Percentiles rank a stretch among this genome's conserved stretches.
Evolutionary conservation across 2,113 vertebrate species (phyloP).

Genomic region (Gorsachius goisagi): DNA sequence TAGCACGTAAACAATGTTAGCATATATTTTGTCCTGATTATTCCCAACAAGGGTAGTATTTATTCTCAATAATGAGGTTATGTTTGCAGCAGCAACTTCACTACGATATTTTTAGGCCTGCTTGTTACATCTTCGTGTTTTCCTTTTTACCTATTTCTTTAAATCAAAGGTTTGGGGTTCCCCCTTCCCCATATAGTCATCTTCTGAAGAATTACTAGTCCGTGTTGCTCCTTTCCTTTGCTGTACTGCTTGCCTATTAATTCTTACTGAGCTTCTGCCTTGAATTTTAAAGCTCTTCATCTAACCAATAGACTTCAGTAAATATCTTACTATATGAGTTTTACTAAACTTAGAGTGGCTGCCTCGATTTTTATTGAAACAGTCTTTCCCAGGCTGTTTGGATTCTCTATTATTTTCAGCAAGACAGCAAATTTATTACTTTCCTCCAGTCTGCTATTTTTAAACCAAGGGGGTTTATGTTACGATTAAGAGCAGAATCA

Average conservation of each 20-base stretch:
- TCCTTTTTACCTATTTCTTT: background rate
- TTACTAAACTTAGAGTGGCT: background rate
- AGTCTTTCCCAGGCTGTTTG: background rate
- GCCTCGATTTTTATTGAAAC: background rate
- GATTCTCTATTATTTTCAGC: background rate
- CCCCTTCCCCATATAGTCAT: rapidly evolving
- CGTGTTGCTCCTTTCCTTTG: background rate
- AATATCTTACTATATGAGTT: background rate
- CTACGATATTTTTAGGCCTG: background rate
- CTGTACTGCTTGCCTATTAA: background rate
- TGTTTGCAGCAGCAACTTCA: background rate
- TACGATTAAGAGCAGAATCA: background rate
- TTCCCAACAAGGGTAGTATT: background rate
- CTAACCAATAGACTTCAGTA: background rate
- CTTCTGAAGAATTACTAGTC: background rate
- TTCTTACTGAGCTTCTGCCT: background rate
- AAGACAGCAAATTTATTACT: background rate
- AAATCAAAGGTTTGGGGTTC: background rate
- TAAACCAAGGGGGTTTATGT: background rate
- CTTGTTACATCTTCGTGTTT: background rate
- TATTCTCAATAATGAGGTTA: background rate
- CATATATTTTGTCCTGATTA: background rate
- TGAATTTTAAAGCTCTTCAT: background rate
- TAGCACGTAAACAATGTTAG: background rate
- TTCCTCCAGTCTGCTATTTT: background rate